Percentiles rank a stretch among this genome's conserved stretches.
phyloP scores from a whole-genome alignment of 2,113 vertebrate genomes.

The Rhinoptilus africanus region DNA sequence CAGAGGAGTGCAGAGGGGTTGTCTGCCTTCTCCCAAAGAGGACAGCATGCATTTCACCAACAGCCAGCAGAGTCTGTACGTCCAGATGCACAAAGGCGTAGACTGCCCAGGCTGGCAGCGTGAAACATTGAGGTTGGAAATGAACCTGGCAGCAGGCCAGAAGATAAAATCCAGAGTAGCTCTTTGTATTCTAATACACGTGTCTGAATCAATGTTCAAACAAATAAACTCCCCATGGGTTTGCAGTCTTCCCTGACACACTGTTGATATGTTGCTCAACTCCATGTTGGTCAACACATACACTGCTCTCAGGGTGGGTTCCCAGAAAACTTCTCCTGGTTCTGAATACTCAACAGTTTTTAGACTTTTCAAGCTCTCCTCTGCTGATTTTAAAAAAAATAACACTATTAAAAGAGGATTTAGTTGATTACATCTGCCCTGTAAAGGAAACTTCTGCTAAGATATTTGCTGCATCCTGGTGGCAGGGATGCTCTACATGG shows the following conservation, averaged over 20 bases:
- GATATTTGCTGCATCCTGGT: not conserved
- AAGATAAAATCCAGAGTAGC: not conserved
- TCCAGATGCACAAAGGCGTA: not conserved
- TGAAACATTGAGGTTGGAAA: not conserved
- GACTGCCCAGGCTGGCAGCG: not conserved
- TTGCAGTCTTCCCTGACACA: not conserved
- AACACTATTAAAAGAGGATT: not conserved
- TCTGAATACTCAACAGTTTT: not conserved
- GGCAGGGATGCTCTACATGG: not conserved
- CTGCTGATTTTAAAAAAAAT: not conserved
- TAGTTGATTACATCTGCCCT: not conserved
- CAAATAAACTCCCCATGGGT: not conserved
- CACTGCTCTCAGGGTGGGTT: not conserved
- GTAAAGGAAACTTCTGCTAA: not conserved
- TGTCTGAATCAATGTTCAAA: not conserved
- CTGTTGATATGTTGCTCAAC: not conserved
- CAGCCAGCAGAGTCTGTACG: not conserved
- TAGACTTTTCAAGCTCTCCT: not conserved
- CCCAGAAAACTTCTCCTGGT: not conserved
- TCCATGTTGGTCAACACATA: not conserved
- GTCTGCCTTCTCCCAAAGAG: not conserved
- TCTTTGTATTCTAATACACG: not conserved
- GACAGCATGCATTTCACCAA: not conserved
- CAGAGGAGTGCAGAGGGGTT: not conserved
- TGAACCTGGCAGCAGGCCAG: constrained; percentile 1